Evolutionary conservation across 2,113 vertebrate genomes (phyloP).

Genomic region (Platycercus adscitus): DNA sequence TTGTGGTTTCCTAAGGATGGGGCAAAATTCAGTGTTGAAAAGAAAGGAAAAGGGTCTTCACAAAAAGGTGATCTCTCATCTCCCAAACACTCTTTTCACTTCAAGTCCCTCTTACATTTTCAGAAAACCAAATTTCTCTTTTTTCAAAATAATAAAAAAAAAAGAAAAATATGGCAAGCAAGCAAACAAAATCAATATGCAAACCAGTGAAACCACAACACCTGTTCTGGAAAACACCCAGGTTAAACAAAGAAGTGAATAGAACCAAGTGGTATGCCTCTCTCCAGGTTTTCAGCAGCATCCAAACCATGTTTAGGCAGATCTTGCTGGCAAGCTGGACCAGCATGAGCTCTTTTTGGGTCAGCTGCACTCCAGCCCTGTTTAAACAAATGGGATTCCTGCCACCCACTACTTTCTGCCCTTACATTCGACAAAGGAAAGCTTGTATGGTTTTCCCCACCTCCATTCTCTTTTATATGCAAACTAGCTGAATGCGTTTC

Average conservation of each 20-base stretch:
- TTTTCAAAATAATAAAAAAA: neutral
- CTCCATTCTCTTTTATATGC: neutral
- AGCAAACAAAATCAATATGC: neutral
- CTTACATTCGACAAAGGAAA: neutral
- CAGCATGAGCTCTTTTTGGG: accelerated
- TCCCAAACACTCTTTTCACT: neutral
- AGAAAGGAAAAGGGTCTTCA: neutral
- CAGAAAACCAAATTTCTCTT: neutral
- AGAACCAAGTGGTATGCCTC: neutral
- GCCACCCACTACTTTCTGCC: neutral
- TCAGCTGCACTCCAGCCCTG: neutral
- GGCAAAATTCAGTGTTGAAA: neutral
- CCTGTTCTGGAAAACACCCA: neutral
- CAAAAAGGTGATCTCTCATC: neutral
- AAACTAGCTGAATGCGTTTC: neutral
- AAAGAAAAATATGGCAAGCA: neutral
- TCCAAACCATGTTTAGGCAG: neutral
- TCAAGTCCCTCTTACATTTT: neutral
- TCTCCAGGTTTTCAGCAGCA: neutral
- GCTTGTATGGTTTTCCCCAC: neutral
- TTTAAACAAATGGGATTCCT: neutral
- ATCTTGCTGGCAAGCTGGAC: neutral
- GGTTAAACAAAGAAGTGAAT: neutral
- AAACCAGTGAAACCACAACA: neutral
- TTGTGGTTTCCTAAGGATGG: neutral